Conservation (phyloP, 2,888 invertebrate species). For the Odontocolon sp. region DNA sequence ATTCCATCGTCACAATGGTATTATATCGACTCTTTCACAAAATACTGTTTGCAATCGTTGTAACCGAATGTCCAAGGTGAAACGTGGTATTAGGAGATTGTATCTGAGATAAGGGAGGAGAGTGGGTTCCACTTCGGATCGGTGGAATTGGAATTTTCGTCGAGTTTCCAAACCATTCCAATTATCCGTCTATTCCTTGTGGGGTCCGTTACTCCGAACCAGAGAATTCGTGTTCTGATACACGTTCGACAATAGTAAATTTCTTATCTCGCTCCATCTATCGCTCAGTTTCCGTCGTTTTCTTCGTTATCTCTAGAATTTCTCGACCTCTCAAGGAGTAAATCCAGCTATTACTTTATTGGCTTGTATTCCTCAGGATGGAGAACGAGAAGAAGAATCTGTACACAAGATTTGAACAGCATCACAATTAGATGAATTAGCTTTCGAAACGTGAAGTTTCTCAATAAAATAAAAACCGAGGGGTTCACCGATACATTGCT, state of each 20-base stretch:
- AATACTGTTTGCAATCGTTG: slow-evolving; percentile 7
- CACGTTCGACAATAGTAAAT: neutral
- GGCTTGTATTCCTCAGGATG: neutral
- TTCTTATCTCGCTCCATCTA: neutral
- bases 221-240: neutral
- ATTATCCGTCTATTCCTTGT: slow-evolving; percentile 38
- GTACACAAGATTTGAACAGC: neutral
- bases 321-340: neutral
- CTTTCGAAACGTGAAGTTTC: neutral
- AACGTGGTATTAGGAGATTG: slow-evolving; percentile 17
- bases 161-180: slow-evolving; percentile 45
- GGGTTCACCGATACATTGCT: neutral
- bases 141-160: slow-evolving; percentile 46
- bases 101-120: neutral
- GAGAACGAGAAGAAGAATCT: neutral
- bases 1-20: neutral
- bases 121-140: neutral
- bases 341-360: neutral
- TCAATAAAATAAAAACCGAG: slow-evolving; percentile 5
- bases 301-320: neutral
- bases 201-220: slow-evolving; percentile 5
- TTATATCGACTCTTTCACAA: neutral
- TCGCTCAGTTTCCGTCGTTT: neutral
- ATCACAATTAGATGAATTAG: neutral
- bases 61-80: slow-evolving; percentile 5